Evolutionary conservation across 2,888 invertebrate species (phyloP).

Genomic region (Hirtodrosophila histrioides): DNA sequence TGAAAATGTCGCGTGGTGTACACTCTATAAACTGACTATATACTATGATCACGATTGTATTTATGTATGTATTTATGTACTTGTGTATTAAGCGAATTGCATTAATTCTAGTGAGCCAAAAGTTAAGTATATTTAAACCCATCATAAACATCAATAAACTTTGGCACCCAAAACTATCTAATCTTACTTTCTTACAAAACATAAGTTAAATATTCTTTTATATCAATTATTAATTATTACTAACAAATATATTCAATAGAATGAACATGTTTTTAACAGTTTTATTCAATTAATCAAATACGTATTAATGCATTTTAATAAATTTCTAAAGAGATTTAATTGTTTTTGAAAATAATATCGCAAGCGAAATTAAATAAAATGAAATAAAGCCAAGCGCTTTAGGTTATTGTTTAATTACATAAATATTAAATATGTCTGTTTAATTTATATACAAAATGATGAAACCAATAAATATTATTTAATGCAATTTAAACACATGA

Average conservation of each 20-base stretch:
- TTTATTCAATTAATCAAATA: constrained; percentile 40
- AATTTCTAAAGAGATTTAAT: constrained; percentile 38
- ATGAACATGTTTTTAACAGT: constrained; percentile 27
- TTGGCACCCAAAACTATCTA: constrained; percentile 34
- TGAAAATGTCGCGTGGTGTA: constrained; percentile 37
- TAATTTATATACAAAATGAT: constrained; percentile 57
- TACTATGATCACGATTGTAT: constrained; percentile 70
- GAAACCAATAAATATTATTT: constrained; percentile 77
- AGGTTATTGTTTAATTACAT: constrained; percentile 25
- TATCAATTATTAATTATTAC: constrained; percentile 3
- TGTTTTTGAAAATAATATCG: constrained; percentile 17
- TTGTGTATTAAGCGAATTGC: constrained; percentile 66
- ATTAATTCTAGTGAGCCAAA: constrained; percentile 62
- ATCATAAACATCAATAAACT: constrained; percentile 15
- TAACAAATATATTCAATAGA: constrained; percentile 23
- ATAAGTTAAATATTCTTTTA: background rate
- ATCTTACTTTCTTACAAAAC: constrained; percentile 7
- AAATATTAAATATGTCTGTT: constrained; percentile 44
- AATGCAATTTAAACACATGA: constrained; percentile 63
- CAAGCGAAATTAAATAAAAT: constrained; percentile 35
- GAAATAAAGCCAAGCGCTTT: constrained; percentile 29
- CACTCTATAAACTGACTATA: constrained; percentile 65
- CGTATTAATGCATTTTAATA: constrained; percentile 47
- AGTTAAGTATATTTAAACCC: constrained; percentile 17
- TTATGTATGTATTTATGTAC: constrained; percentile 71